Evolutionary conservation across 2,888 invertebrate species (phyloP).

Genomic region (Lepidochrysops patricia): DNA sequence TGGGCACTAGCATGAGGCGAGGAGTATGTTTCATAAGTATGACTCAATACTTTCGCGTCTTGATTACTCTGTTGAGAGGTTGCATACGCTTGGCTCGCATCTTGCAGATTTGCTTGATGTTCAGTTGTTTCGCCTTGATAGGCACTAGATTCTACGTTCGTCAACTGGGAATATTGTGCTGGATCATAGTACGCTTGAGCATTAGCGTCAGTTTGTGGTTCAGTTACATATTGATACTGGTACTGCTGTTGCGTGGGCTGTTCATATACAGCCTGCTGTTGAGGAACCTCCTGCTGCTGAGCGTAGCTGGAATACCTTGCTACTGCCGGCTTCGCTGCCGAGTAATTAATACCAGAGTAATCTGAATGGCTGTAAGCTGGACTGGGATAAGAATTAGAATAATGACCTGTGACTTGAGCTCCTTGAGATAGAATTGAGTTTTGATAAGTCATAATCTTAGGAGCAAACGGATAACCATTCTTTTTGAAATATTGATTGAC

Average conservation of each 20-base stretch:
- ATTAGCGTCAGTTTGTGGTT: constrained; percentile 37
- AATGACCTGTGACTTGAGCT: constrained; percentile 43
- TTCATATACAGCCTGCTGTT: constrained; percentile 45
- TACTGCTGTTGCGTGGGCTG: constrained; percentile 47
- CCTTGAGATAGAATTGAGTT: constrained; percentile 30
- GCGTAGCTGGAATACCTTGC: constrained; percentile 56
- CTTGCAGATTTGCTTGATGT: constrained; percentile 23
- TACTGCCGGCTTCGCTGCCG: constrained; percentile 66
- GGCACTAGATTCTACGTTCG: constrained; percentile 30
- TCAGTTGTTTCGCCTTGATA: constrained; percentile 31
- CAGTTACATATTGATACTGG: constrained; percentile 51
- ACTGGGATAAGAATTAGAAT: constrained; percentile 51
- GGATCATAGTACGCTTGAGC: constrained; percentile 46
- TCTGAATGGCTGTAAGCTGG: constrained; percentile 61
- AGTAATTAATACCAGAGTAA: constrained; percentile 62
- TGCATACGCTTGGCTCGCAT: constrained; percentile 34
- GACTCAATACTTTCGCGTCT: constrained; percentile 29
- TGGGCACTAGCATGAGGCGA: not conserved
- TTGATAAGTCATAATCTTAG: constrained; percentile 53
- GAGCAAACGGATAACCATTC: constrained; percentile 53
- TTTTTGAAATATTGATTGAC: constrained; percentile 70
- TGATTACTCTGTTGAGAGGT: constrained; percentile 34
- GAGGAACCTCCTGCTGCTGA: constrained; percentile 42
- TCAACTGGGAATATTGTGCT: constrained; percentile 43
- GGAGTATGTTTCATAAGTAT: constrained; percentile 27